These are phyloP conservation scores for Ptilonorhynchus violaceus DNA, from an alignment of 2,113 vertebrate species.

Conservation along the genomic window DNA sequence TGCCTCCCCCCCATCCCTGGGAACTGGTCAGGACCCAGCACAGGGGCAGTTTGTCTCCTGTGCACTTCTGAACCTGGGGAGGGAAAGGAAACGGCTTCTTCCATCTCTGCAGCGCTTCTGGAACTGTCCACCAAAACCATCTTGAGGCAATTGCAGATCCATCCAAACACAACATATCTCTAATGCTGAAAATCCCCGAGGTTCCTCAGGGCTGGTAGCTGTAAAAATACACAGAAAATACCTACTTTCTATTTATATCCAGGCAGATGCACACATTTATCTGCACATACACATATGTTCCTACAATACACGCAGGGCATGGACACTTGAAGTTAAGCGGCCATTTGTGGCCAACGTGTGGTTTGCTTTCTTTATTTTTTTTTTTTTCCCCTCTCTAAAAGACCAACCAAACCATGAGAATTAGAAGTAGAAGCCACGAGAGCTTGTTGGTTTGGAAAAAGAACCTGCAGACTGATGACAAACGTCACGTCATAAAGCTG, in stretches of 20 bases:
- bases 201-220: neutral
- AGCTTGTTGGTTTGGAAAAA: neutral
- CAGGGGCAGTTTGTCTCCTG: neutral
- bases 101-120: neutral
- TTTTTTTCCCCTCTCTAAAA: rapidly evolving
- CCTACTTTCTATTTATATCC: neutral
- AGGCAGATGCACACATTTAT: neutral
- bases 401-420: neutral
- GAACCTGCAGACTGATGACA: neutral
- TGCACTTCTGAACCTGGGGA: neutral
- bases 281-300: neutral
- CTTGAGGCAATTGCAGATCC: neutral
- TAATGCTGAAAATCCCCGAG: neutral
- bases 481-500: neutral
- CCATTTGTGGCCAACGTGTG: neutral
- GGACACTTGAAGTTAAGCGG: neutral
- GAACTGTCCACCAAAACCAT: neutral
- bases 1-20: neutral
- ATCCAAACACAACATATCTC: neutral
- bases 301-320: neutral
- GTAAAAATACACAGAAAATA: neutral
- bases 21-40: neutral
- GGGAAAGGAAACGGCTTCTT: neutral
- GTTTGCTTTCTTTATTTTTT: neutral
- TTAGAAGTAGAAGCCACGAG: neutral